Evolutionary conservation across 1,140 invertebrate genomes (phyloP).

Genomic region (Thrips palmi): DNA sequence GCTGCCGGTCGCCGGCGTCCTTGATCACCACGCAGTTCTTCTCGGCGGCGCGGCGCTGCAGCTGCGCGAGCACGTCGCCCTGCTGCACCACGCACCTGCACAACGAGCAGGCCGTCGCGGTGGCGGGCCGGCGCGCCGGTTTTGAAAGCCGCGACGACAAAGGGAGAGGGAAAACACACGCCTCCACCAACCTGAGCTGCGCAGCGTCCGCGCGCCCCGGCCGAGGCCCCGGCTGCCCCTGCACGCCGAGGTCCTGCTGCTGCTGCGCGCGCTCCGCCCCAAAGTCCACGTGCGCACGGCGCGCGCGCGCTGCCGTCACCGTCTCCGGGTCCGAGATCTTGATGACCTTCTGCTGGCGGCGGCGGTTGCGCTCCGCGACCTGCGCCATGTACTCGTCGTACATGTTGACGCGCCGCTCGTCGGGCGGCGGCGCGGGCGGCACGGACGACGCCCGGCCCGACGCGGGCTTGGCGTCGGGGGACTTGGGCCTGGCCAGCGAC

Average conservation of each 20-base stretch:
- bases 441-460: slow-evolving; percentile 29
- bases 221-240: no score
- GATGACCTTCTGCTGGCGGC: slow-evolving; percentile 56
- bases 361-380: slow-evolving; percentile 54
- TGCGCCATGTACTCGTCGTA: slow-evolving; percentile 64
- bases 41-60: slow-evolving; percentile 25
- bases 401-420: no score
- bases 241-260: no score
- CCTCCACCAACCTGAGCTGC: no score
- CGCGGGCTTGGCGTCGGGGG: slow-evolving; percentile 20
- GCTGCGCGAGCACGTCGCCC: not conserved
- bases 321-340: slow-evolving; percentile 33
- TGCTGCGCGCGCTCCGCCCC: no score
- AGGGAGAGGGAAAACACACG: no score
- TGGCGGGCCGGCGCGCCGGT: no score
- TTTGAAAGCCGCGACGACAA: no score
- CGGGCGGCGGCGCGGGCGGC: not conserved
- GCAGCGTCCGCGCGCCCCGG: no score
- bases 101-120: not conserved
- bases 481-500: slow-evolving; percentile 16
- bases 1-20: slow-evolving; percentile 27
- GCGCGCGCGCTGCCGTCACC: slow-evolving; percentile 5
- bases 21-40: slow-evolving; percentile 29
- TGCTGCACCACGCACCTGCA: not conserved
- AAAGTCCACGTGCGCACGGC: no score